Evolutionary conservation across 2,888 invertebrate genomes (phyloP).

Genomic region (Drosophila sordidula): DNA sequence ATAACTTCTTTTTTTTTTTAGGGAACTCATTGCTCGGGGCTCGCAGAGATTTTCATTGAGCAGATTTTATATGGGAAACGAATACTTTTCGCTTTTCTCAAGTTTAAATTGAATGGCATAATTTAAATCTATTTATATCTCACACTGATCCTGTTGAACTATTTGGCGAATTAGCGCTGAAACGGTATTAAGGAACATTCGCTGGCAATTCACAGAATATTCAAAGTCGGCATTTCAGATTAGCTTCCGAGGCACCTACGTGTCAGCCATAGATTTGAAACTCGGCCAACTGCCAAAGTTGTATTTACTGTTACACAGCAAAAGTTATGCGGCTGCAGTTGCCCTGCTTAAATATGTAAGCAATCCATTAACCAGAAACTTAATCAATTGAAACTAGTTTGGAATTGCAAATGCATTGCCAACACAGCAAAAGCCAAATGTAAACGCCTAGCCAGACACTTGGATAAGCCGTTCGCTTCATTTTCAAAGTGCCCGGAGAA

Average conservation of each 20-base stretch:
- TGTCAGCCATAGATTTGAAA: constrained; percentile 31
- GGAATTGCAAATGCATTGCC: constrained; percentile 72
- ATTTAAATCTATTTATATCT: too few species aligned
- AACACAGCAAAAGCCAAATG: constrained; percentile 57
- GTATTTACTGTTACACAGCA: constrained; percentile 25
- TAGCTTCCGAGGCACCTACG: constrained; percentile 17
- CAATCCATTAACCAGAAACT: constrained; percentile 80
- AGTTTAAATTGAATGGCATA: too few species aligned
- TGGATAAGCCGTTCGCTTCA: constrained; percentile 45
- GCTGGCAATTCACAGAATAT: not conserved
- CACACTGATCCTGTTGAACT: not conserved
- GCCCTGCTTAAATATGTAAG: constrained; percentile 66
- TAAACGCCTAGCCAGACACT: constrained; percentile 46
- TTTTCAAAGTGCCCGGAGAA: constrained; percentile 58
- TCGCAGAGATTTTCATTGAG: constrained; percentile 13
- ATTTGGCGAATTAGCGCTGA: not conserved
- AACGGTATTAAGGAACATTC: constrained; percentile 9
- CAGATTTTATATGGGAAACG: not conserved
- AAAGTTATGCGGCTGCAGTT: constrained; percentile 37
- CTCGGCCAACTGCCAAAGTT: constrained; percentile 20
- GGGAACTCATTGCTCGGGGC: constrained; percentile 6
- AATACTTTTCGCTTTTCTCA: too few species aligned
- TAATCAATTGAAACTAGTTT: constrained; percentile 76
- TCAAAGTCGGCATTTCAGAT: constrained; percentile 24
- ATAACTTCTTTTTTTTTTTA: constrained; percentile 34